Conservation (phyloP, 2,888 invertebrate genomes). For the Acholoe squamosa region DNA sequence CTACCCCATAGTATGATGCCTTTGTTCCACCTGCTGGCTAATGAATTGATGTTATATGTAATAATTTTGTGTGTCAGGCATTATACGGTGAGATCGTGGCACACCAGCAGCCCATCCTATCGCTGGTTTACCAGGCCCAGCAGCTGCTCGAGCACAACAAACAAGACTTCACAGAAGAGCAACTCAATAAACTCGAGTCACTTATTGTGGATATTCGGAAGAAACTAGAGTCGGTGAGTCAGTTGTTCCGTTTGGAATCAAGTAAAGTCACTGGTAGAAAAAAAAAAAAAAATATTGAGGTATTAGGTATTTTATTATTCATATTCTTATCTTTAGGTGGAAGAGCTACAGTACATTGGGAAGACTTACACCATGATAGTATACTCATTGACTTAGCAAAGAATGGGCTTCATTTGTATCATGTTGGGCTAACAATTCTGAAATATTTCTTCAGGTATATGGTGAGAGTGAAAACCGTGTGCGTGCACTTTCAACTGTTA, state of each 20-base stretch:
- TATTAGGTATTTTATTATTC: too few relatives aligned
- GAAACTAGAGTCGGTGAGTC: conserved; percentile 74
- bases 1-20: too few relatives aligned
- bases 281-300: too few relatives aligned
- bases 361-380: too few relatives aligned
- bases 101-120: conserved; percentile 80
- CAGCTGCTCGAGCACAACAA: conserved; percentile 80
- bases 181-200: conserved; percentile 77
- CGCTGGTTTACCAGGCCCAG: conserved; percentile 80
- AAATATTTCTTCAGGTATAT: conserved; percentile 63
- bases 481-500: conserved; percentile 71
- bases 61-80: conserved; percentile 60
- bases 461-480: conserved; percentile 69
- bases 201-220: conserved; percentile 75
- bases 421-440: background rate
- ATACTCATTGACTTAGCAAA: too few relatives aligned
- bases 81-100: conserved; percentile 73
- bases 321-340: too few relatives aligned
- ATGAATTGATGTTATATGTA: background rate
- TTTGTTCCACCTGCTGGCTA: too few relatives aligned
- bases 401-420: too few relatives aligned
- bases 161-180: conserved; percentile 79
- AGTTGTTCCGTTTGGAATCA: background rate
- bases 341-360: too few relatives aligned
- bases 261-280: too few relatives aligned